These are phyloP conservation scores for Perca fluviatilis DNA, from an alignment of 2,113 vertebrate species.

Conservation along the genomic window DNA sequence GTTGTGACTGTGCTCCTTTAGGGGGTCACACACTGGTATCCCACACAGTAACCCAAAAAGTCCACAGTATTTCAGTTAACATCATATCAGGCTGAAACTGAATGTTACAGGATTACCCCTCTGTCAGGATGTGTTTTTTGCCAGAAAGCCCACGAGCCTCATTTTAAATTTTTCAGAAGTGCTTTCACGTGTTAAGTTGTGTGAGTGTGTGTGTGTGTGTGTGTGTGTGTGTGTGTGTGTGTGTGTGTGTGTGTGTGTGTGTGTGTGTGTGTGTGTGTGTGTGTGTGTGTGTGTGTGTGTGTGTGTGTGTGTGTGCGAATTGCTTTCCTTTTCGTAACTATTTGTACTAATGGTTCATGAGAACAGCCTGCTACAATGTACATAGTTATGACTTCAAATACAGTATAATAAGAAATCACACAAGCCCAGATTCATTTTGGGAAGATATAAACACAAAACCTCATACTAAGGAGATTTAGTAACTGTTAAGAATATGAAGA, in stretches of 20 bases:
- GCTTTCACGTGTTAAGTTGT: slow-evolving; percentile 61
- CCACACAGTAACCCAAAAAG: slow-evolving; percentile 50
- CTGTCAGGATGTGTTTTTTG: slow-evolving; percentile 57
- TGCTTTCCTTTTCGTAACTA: too few relatives aligned
- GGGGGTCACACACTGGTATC: slow-evolving; percentile 45
- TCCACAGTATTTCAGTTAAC: background rate
- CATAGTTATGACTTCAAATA: background rate
- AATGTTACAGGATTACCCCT: too few relatives aligned
- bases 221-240: slow-evolving; percentile 6
- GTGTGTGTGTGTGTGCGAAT: background rate
- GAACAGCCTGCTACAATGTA: too few relatives aligned
- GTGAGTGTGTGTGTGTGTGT: slow-evolving; percentile 20
- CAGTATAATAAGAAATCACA: background rate
- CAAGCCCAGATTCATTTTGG: background rate
- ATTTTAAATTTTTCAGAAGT: slow-evolving; percentile 60
- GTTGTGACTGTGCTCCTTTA: slow-evolving; percentile 59
- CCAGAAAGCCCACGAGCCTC: slow-evolving; percentile 69
- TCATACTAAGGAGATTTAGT: background rate
- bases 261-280: slow-evolving; percentile 17
- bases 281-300: slow-evolving; percentile 18
- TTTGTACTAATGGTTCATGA: too few relatives aligned
- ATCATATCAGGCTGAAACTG: slow-evolving; percentile 1
- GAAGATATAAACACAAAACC: background rate
- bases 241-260: background rate
- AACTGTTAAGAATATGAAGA: background rate